Conservation (phyloP, 2,888 invertebrate genomes). For the Hirtodrosophila duncani region DNA sequence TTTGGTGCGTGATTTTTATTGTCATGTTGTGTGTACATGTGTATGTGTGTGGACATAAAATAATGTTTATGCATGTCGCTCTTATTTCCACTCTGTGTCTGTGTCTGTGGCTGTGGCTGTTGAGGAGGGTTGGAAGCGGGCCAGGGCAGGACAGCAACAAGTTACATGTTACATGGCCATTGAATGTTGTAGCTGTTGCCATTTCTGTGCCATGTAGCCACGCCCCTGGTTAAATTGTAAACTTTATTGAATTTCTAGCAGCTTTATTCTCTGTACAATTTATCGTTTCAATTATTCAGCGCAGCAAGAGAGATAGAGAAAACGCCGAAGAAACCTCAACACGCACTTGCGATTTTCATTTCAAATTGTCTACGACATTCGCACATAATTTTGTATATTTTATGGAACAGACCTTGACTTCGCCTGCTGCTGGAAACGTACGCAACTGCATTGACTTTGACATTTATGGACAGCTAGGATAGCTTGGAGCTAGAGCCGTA, state of each 20-base stretch:
- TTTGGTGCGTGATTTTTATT: constrained; percentile 69
- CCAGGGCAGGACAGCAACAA: constrained; percentile 22
- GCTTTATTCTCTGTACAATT: constrained; percentile 66
- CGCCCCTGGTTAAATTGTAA: constrained; percentile 41
- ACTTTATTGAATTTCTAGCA: constrained; percentile 64
- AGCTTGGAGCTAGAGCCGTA: no score
- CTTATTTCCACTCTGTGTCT: constrained; percentile 3
- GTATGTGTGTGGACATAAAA: constrained; percentile 52
- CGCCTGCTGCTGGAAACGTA: constrained; percentile 13
- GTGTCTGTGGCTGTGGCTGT: not conserved
- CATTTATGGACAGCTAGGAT: constrained; percentile 49
- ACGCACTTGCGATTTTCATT: constrained; percentile 33
- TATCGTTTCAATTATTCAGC: constrained; percentile 64
- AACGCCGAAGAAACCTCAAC: not conserved
- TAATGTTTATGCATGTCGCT: constrained; percentile 56
- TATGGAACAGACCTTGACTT: constrained; percentile 46
- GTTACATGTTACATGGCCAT: constrained; percentile 35
- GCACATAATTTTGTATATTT: constrained; percentile 29
- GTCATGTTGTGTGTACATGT: constrained; percentile 45
- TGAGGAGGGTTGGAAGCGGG: constrained; percentile 4
- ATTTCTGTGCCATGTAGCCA: constrained; percentile 12
- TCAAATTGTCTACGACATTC: constrained; percentile 22
- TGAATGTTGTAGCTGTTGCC: constrained; percentile 25
- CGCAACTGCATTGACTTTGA: constrained; percentile 65
- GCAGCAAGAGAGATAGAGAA: constrained; percentile 12